Evolutionary conservation across 2,888 invertebrate species (phyloP).

Genomic region (Thera britannica): DNA sequence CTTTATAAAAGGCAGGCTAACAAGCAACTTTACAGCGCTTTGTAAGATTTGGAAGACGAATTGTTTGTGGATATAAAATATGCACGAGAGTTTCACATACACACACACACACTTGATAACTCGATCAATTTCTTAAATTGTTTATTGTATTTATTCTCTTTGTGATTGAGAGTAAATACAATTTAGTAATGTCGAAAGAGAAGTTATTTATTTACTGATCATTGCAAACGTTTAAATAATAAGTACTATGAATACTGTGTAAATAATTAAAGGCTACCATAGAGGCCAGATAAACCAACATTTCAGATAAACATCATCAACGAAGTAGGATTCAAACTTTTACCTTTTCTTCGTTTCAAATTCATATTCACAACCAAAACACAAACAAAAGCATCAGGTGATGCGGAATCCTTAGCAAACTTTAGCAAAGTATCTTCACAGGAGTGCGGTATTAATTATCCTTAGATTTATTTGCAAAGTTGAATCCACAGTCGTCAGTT

Average conservation of each 20-base stretch:
- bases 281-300: too few relatives aligned
- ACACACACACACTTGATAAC: too few relatives aligned
- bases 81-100: too few relatives aligned
- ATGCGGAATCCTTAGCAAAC: slow-evolving; percentile 12
- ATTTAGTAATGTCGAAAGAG: too few relatives aligned
- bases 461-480: slow-evolving; percentile 57
- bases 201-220: too few relatives aligned
- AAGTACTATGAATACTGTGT: too few relatives aligned
- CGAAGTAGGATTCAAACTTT: background rate
- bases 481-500: slow-evolving; percentile 48
- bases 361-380: background rate
- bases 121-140: too few relatives aligned
- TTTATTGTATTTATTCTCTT: too few relatives aligned
- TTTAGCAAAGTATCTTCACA: slow-evolving; percentile 33
- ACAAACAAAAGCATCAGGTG: slow-evolving; percentile 24
- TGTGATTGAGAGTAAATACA: too few relatives aligned
- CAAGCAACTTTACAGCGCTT: slow-evolving; percentile 5
- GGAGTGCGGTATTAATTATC: slow-evolving; percentile 52
- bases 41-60: slow-evolving; percentile 23
- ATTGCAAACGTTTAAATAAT: too few relatives aligned
- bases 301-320: too few relatives aligned
- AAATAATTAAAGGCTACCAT: too few relatives aligned
- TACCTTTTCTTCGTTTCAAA: background rate
- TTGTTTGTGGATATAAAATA: background rate
- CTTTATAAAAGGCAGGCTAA: slow-evolving; percentile 1